Conservation (phyloP, 2,797 vertebrate genomes). For the Pangasius macronema region DNA sequence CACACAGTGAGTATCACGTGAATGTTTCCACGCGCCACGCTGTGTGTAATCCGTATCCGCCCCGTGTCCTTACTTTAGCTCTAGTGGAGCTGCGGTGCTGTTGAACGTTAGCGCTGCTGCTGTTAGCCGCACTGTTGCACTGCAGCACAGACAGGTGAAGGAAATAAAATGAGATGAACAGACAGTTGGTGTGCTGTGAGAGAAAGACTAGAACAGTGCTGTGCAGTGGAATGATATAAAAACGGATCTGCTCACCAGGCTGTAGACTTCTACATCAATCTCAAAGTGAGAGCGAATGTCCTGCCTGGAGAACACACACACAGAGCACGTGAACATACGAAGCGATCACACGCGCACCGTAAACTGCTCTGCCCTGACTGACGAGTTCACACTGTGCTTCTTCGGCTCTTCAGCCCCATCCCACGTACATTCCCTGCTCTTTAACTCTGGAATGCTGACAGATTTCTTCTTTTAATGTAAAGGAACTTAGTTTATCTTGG, state of each 20-base stretch:
- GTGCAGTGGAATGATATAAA: background rate
- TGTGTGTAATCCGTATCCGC: background rate
- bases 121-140: conserved; percentile 63
- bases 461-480: too few species aligned
- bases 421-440: background rate
- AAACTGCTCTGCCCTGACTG: background rate
- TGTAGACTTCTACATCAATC: conserved; percentile 85
- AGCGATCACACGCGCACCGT: background rate
- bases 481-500: too few species aligned
- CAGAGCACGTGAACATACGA: background rate
- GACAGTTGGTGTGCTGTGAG: background rate
- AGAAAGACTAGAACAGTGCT: background rate
- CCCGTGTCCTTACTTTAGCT: conserved; percentile 63
- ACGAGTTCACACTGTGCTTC: background rate
- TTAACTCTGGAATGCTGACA: background rate
- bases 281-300: conserved; percentile 77
- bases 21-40: background rate
- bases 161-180: background rate
- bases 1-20: background rate
- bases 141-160: conserved; percentile 43
- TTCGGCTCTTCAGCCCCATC: too few species aligned
- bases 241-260: conserved; percentile 72
- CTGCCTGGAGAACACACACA: conserved; percentile 61
- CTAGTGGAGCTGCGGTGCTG: conserved; percentile 59
- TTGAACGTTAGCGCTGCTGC: conserved; percentile 57